Conservation (phyloP, 2,113 vertebrate species). For the Heptranchias perlo region DNA sequence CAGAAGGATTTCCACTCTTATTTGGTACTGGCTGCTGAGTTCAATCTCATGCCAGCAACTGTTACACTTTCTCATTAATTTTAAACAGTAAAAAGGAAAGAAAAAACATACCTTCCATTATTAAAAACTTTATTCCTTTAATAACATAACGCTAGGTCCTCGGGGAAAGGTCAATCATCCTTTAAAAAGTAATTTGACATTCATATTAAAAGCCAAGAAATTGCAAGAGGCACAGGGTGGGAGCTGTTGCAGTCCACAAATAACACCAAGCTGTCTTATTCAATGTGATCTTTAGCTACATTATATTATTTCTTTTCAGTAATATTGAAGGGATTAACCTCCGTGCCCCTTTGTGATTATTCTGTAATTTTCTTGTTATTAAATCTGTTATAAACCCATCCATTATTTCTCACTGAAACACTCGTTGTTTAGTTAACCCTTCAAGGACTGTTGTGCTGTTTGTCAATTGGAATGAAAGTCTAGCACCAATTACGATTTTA, state of each 20-base stretch:
- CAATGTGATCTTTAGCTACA: conserved; percentile 37
- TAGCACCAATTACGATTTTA: not conserved
- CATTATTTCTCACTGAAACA: conserved; percentile 88
- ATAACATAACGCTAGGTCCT: conserved; percentile 80
- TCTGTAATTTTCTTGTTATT: conserved; percentile 99
- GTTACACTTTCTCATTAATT: conserved; percentile 85
- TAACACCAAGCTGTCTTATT: conserved; percentile 41
- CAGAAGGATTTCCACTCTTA: conserved; percentile 88
- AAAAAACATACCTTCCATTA: conserved; percentile 87
- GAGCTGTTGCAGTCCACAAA: conserved; percentile 27
- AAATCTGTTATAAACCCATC: conserved; percentile 80
- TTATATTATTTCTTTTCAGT: conserved; percentile 76
- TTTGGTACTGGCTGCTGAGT: conserved; percentile 71
- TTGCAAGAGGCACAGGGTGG: conserved; percentile 47
- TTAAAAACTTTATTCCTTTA: conserved; percentile 89
- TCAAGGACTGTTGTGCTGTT: conserved; percentile 42
- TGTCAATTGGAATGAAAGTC: conserved; percentile 17
- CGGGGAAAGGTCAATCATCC: conserved; percentile 68
- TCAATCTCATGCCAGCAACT: conserved; percentile 88
- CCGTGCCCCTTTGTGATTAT: conserved; percentile 83
- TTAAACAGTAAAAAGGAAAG: conserved; percentile 78
- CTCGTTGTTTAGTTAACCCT: conserved; percentile 75
- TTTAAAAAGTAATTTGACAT: conserved; percentile 63
- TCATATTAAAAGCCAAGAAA: conserved; percentile 66
- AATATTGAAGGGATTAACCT: conserved; percentile 99